Conservation (phyloP, 2,888 invertebrate species). For the Oegoconia quadripuncta region DNA sequence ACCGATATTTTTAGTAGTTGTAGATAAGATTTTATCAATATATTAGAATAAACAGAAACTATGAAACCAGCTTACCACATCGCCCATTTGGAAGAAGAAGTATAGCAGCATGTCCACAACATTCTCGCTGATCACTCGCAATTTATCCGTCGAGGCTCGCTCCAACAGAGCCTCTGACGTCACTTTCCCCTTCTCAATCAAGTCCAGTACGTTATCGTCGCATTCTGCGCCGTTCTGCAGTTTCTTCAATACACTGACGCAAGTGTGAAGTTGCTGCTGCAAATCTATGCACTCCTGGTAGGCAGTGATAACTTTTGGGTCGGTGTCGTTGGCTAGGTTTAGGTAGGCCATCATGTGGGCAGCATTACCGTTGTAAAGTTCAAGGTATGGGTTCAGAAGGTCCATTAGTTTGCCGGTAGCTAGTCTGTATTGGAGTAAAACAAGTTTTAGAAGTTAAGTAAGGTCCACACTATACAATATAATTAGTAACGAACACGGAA, state of each 20-base stretch:
- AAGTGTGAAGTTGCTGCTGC: constrained; percentile 93
- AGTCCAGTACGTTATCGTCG: constrained; percentile 45
- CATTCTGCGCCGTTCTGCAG: constrained; percentile 80
- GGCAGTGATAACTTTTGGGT: constrained; percentile 70
- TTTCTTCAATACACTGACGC: constrained; percentile 86
- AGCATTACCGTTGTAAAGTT: constrained; percentile 89
- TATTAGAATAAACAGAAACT: too few species aligned
- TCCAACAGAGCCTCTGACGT: constrained; percentile 67
- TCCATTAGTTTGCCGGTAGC: constrained; percentile 91
- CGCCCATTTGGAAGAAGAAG: constrained; percentile 77
- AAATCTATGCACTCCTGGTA: constrained; percentile 90
- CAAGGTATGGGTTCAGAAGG: constrained; percentile 86
- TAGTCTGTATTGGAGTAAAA: constrained; percentile 81
- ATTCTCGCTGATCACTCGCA: constrained; percentile 89
- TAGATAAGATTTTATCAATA: too few species aligned
- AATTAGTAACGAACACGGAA: not conserved
- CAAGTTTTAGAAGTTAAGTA: not conserved
- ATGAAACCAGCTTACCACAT: constrained; percentile 67
- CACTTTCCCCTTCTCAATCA: constrained; percentile 49
- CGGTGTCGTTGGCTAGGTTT: constrained; percentile 80
- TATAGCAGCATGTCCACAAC: constrained; percentile 89
- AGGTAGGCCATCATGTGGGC: constrained; percentile 92
- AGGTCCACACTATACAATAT: not conserved
- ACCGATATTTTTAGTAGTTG: too few species aligned
- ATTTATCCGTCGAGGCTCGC: constrained; percentile 88